These are phyloP conservation scores for Venustaconcha ellipsiformis DNA, from an alignment of 1,140 invertebrate species.

Conservation along the genomic window DNA sequence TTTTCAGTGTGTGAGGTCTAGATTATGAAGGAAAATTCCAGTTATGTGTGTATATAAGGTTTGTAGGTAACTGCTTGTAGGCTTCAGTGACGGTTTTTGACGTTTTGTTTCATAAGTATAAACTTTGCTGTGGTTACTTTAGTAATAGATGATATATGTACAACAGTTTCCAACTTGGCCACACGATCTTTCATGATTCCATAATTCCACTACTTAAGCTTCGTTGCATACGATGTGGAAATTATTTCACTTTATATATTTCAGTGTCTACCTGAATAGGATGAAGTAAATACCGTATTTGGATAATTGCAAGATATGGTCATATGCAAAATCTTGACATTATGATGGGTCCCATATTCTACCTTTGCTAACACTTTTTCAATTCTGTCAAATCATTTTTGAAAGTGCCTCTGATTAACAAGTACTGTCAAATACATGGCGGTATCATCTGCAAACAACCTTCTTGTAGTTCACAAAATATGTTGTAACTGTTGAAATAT, in stretches of 20 bases:
- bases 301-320: conserved; percentile 6
- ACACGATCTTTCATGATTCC: neutral
- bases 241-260: conserved; percentile 11
- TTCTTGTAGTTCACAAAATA: conserved; percentile 19
- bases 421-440: conserved; percentile 1
- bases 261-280: neutral
- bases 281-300: conserved; percentile 1
- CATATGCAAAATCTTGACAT: conserved; percentile 13
- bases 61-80: conserved; percentile 6
- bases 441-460: conserved; percentile 16
- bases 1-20: conserved; percentile 13
- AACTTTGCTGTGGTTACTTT: conserved; percentile 14
- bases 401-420: neutral
- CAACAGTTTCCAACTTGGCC: neutral
- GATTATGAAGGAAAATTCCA: conserved; percentile 6
- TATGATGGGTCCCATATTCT: conserved; percentile 19
- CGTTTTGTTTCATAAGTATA: conserved; percentile 7
- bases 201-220: neutral
- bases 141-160: neutral
- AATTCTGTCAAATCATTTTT: conserved; percentile 8
- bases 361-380: conserved; percentile 7
- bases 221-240: conserved; percentile 10
- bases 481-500: conserved; percentile 3
- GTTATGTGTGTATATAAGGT: conserved; percentile 3
- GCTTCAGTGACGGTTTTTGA: neutral